phyloP scores from a whole-genome alignment of 2,113 vertebrate species.

The Andinoacara biseriatus region DNA sequence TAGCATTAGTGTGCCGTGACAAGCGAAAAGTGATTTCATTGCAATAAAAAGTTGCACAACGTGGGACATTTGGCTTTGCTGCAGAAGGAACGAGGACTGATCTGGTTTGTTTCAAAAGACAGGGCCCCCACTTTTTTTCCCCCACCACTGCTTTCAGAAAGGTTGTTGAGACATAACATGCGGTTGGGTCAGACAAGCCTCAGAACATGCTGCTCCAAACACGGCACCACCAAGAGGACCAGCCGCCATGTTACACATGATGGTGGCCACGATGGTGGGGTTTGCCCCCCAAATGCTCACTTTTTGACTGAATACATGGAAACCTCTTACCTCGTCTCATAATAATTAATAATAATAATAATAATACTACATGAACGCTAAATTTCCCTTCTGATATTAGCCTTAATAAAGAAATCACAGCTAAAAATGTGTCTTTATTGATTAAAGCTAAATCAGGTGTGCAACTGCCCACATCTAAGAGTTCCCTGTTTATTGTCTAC shows the following conservation, averaged over 20 bases:
- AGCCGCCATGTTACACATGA: conserved; percentile 30
- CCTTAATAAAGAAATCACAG: conserved; percentile 39
- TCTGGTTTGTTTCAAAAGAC: conserved; percentile 42
- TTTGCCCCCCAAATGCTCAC: background rate
- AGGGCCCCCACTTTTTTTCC: conserved; percentile 8
- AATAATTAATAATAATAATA: too few relatives aligned
- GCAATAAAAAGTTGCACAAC: conserved; percentile 19
- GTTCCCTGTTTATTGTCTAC: conserved; percentile 1
- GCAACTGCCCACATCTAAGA: conserved; percentile 36
- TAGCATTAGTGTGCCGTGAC: background rate
- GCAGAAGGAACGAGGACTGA: conserved; percentile 8
- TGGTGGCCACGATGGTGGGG: conserved; percentile 12
- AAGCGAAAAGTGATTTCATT: conserved; percentile 9
- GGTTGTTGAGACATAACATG: conserved; percentile 67
- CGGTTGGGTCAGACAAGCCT: conserved; percentile 44
- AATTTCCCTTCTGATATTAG: conserved; percentile 30
- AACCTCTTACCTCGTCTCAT: background rate
- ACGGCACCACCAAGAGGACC: conserved; percentile 36
- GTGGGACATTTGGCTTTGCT: background rate
- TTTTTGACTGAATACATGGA: background rate
- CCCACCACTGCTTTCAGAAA: conserved; percentile 25
- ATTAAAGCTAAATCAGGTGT: background rate
- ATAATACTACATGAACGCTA: background rate
- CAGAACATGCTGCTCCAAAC: conserved; percentile 58
- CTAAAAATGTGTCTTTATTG: background rate